Base-by-base conservation (phyloP, 2,888 invertebrate genomes). In the Geophilus truncorum region DNA sequence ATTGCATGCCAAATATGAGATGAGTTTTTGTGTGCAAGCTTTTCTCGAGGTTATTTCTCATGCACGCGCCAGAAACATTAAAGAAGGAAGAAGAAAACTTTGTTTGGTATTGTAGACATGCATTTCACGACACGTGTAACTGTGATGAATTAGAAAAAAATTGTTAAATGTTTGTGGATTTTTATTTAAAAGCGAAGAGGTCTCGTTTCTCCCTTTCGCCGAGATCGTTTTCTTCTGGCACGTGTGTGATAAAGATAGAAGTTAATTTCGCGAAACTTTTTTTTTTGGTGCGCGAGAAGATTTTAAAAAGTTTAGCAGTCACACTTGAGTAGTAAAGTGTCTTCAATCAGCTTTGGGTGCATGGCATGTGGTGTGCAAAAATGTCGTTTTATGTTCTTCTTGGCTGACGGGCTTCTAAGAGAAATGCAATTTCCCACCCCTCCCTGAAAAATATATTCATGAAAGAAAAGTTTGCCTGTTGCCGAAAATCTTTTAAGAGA, bases 1-100 rank as follows among this genome's bases (percentile, higher is more conserved):
- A 70, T 70, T 70, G 70, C 70, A 70, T 70, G 70, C 70, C 70
- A 70, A 70, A 70, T 70, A 70, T 70, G 70, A 70, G 70, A 70
- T 70, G 70, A 70, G 70, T 70, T 70, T 70, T 70, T 70, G 70
- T 70, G 70, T 70, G 70, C 70, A 70, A 70, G 70, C 70, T 70
- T 70, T 70, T 70, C 70, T 70, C 28, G 70, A 70, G 70, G 70
- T 70, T 70, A 70, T 70, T 70, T 70, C 70, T 70, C 70, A 70
- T 70, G 70, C 70, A 70, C 70, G 70, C 70, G 70, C 70, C 70
- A 70, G 28, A 70, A 28, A 28, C 70, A 70, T 70, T 70, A 70
- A 70, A 70, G 70, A 70, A 70, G 10, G 28, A 70, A 25, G 70
- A 28, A 70, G 62, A 23, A 70, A 70, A 70, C 70, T 70, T 70